These are phyloP conservation scores for Bombus difficillimus DNA, from an alignment of 1,140 invertebrate species.

Conservation along the genomic window DNA sequence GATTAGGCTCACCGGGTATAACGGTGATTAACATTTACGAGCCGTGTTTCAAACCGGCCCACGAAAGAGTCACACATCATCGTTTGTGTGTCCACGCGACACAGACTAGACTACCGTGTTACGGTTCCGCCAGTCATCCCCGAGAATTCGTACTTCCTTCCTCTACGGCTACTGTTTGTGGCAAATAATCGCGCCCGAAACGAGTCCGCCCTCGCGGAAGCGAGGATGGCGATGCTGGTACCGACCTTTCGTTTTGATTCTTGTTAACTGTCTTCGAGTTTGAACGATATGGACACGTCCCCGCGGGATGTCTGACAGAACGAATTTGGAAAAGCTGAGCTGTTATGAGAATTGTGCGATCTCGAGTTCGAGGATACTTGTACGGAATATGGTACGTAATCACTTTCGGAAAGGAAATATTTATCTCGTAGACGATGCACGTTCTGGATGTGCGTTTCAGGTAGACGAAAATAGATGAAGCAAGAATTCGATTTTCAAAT, in stretches of 20 bases:
- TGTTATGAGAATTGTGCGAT: no score
- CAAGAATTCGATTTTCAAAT: no score
- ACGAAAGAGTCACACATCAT: conserved; percentile 33
- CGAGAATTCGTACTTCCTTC: not conserved
- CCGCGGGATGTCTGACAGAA: not conserved
- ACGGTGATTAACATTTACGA: conserved; percentile 42
- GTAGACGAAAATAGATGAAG: no score
- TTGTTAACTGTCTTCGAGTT: not conserved
- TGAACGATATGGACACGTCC: no score
- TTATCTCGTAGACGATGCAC: no score
- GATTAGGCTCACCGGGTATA: conserved; percentile 11
- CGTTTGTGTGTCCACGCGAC: not conserved
- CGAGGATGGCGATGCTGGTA: not conserved
- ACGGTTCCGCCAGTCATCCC: not conserved
- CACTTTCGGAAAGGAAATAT: no score
- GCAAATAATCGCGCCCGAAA: not conserved
- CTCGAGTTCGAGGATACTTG: no score
- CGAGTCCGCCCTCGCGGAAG: not conserved
- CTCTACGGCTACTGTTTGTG: not conserved
- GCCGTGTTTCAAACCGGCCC: not conserved
- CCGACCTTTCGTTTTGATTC: not conserved
- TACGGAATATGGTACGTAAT: no score
- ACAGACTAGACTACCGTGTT: conserved; percentile 16
- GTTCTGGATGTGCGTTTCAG: no score
- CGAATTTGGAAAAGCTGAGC: not conserved